These are phyloP conservation scores for Peromyscus leucopus DNA, from an alignment of 2,113 vertebrate species.

Conservation along the genomic window DNA sequence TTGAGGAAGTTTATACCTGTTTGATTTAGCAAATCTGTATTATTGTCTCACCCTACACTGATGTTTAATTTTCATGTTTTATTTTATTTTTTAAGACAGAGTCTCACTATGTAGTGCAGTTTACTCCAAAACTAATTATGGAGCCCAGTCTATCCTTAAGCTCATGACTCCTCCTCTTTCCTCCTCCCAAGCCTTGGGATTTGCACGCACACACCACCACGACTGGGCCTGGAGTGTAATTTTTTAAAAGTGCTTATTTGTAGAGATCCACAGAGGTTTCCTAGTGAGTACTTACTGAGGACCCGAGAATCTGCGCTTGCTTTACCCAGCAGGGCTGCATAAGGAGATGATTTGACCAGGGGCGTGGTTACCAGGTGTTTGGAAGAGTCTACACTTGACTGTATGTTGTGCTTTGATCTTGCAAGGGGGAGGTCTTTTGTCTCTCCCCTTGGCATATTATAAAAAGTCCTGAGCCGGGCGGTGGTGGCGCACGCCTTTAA, in stretches of 20 bases:
- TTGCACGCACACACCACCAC: neutral
- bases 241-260: neutral
- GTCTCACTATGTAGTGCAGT: neutral
- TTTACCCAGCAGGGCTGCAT: no score
- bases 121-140: neutral
- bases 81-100: neutral
- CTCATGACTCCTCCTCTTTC: neutral
- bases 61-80: slow-evolving; percentile 20
- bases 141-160: neutral
- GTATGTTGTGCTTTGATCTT: no score
- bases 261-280: no score
- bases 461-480: no score
- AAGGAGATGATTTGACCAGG: no score
- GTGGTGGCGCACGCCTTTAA: no score
- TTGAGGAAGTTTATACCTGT: neutral
- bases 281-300: no score
- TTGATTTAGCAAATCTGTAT: neutral
- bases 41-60: neutral
- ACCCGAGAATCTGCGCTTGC: no score
- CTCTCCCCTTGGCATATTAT: no score
- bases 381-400: no score
- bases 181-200: neutral
- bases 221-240: neutral
- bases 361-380: no score
- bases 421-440: no score